Evolutionary conservation across 2,888 invertebrate genomes (phyloP).

Genomic region (Meliscaeva auricollis): DNA sequence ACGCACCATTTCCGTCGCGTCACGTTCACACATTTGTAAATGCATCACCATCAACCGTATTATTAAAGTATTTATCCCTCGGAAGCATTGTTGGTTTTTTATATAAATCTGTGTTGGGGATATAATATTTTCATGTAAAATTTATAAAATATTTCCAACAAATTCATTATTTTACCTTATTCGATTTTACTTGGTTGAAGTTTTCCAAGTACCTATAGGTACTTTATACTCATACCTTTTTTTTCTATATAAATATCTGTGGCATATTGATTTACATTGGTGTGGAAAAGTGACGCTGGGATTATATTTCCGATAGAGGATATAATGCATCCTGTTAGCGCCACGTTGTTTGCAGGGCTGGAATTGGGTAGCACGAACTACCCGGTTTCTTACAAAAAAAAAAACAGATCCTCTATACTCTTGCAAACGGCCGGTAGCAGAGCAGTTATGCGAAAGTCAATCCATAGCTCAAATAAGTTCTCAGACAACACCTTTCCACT

Average conservation of each 20-base stretch:
- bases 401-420: no score
- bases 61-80: constrained; percentile 26
- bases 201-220: not conserved
- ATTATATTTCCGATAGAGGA: constrained; percentile 51
- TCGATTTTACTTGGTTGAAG: constrained; percentile 51
- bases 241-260: constrained; percentile 11
- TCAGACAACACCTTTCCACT: no score
- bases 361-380: no score
- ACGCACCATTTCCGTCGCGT: not conserved
- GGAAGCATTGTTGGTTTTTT: not conserved
- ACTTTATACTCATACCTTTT: no score
- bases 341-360: not conserved
- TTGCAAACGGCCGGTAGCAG: no score
- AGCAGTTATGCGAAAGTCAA: no score
- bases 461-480: no score
- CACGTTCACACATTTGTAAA: constrained; percentile 21
- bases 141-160: constrained; percentile 37
- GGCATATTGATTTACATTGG: constrained; percentile 45
- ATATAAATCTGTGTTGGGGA: not conserved
- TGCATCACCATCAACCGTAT: constrained; percentile 17
- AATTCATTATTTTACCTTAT: constrained; percentile 69
- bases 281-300: constrained; percentile 33
- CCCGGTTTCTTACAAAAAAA: no score
- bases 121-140: not conserved
- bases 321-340: not conserved